phyloP scores from a whole-genome alignment of 2,888 invertebrate genomes.

The Drosophila imparisetae region DNA sequence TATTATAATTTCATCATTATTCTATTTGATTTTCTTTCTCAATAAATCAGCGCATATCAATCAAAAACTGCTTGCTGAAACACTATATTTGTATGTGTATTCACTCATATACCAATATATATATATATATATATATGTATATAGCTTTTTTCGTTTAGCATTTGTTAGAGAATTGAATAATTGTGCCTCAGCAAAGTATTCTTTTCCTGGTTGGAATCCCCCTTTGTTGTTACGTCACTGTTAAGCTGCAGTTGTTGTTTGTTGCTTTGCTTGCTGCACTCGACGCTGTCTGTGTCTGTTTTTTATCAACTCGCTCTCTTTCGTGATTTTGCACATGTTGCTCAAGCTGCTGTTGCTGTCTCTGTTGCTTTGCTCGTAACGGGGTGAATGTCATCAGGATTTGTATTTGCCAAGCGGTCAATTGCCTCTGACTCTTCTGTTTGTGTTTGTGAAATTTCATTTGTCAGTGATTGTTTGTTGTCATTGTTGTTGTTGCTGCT shows the following conservation, averaged over 20 bases:
- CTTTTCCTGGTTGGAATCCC: background rate
- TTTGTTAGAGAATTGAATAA: background rate
- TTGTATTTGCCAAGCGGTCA: constrained; percentile 74
- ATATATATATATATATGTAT: background rate
- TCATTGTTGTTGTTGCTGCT: constrained; percentile 26
- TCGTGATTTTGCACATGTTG: constrained; percentile 64
- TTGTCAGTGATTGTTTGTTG: constrained; percentile 56
- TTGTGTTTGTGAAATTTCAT: constrained; percentile 63
- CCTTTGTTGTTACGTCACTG: constrained; percentile 8
- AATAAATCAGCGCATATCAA: background rate
- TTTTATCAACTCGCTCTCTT: constrained; percentile 17
- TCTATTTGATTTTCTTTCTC: fast-evolving
- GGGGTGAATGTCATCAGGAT: constrained; percentile 84
- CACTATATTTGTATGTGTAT: background rate
- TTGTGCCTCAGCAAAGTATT: background rate
- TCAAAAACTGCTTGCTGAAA: background rate
- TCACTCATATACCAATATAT: background rate
- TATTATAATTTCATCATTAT: background rate
- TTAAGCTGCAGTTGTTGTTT: constrained; percentile 26
- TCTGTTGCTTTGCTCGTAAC: constrained; percentile 63
- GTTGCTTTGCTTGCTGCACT: constrained; percentile 31
- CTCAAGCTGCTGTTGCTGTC: constrained; percentile 25
- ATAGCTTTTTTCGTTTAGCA: background rate
- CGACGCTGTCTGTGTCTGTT: constrained; percentile 5
- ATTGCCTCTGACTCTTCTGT: constrained; percentile 67